Evolutionary conservation across 2,113 vertebrate species (phyloP).

Genomic region (Aldabrachelys gigantea): DNA sequence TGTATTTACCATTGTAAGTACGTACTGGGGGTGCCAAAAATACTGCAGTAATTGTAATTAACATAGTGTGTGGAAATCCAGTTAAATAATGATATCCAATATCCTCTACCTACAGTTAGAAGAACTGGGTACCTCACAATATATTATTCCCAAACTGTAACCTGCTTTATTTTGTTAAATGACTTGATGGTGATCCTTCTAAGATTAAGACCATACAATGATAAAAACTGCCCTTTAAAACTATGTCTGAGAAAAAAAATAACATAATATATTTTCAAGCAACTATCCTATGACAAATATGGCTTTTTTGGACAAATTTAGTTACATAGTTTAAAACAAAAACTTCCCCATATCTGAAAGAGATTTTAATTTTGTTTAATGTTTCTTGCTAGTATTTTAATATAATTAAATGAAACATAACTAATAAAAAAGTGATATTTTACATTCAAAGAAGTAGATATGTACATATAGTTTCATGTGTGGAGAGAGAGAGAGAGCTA

Average conservation of each 20-base stretch:
- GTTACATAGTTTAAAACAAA: background rate
- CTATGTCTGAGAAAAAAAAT: background rate
- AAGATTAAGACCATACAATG: background rate
- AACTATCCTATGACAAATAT: background rate
- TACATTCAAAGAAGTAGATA: background rate
- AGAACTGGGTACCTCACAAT: background rate
- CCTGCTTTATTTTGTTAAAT: background rate
- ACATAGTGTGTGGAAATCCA: background rate
- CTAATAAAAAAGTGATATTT: fast-evolving
- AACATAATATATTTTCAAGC: background rate
- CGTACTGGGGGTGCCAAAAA: background rate
- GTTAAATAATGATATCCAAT: background rate
- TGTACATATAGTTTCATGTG: fast-evolving
- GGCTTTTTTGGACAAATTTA: background rate
- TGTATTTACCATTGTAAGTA: background rate
- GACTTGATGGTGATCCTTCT: background rate
- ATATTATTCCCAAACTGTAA: background rate
- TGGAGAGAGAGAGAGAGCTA: background rate
- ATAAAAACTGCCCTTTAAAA: background rate
- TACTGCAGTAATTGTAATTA: background rate
- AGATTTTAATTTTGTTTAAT: fast-evolving
- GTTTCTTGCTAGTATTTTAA: background rate
- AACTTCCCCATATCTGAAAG: fast-evolving
- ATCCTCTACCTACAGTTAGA: background rate
- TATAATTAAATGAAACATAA: background rate